phyloP scores from a whole-genome alignment of 2,113 vertebrate species.

The Mirza zaza region DNA sequence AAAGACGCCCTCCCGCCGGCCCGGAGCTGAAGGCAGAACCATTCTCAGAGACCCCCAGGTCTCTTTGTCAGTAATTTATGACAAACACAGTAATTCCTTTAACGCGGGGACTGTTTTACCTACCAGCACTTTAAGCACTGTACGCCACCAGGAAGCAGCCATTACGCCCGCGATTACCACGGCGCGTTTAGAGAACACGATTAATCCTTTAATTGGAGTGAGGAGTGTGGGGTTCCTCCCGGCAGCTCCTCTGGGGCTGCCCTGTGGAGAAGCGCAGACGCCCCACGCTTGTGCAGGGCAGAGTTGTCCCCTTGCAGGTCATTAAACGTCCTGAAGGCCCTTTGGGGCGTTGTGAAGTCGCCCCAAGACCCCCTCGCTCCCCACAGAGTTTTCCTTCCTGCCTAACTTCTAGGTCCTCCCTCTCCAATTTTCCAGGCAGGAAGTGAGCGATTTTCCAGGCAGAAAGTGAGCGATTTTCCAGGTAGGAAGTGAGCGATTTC shows the following conservation, averaged over 20 bases:
- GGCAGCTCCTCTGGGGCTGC: slow-evolving; percentile 51
- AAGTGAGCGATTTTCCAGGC: rapidly evolving
- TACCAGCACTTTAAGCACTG: slow-evolving; percentile 71
- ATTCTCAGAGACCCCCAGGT: slow-evolving; percentile 84
- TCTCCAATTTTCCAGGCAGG: too few species aligned
- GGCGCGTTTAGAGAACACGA: slow-evolving; percentile 80
- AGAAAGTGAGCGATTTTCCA: neutral
- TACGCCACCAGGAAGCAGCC: slow-evolving; percentile 79
- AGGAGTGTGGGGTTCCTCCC: slow-evolving; percentile 73
- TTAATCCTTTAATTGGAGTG: slow-evolving; percentile 80
- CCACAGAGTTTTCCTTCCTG: neutral
- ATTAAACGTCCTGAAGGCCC: rapidly evolving
- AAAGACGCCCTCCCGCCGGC: slow-evolving; percentile 80
- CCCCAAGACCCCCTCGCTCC: neutral
- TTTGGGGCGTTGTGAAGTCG: rapidly evolving
- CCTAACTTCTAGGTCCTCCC: neutral
- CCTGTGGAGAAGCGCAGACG: slow-evolving; percentile 64
- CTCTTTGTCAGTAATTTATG: too few species aligned
- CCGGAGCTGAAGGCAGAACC: slow-evolving; percentile 80
- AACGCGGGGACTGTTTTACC: slow-evolving; percentile 80
- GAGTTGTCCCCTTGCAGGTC: slow-evolving; percentile 41
- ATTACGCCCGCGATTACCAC: slow-evolving; percentile 74
- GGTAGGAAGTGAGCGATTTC: neutral
- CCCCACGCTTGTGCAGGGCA: slow-evolving; percentile 72
- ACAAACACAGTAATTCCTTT: slow-evolving; percentile 85